Conservation (phyloP, 2,113 vertebrate species). For the Heterotis niloticus region DNA sequence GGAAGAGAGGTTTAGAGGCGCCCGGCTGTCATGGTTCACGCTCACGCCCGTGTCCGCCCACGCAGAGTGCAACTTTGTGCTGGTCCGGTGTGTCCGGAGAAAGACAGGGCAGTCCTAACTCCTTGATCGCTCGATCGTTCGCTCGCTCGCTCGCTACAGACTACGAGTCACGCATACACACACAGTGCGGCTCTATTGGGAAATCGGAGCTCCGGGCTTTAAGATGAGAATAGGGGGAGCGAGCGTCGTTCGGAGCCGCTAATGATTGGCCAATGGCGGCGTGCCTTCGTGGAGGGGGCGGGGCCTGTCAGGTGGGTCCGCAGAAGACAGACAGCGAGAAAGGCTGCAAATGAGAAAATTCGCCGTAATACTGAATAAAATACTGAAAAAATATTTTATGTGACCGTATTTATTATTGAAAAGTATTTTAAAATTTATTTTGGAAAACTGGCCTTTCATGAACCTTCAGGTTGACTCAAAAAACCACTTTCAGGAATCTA, state of each 20-base stretch:
- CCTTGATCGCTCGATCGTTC: background rate
- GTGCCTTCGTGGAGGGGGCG: slow-evolving; percentile 33
- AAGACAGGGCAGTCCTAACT: background rate
- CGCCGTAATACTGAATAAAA: too few relatives aligned
- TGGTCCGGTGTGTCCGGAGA: background rate
- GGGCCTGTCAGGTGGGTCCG: too few relatives aligned
- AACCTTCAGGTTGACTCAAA: too few relatives aligned
- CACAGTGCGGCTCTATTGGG: slow-evolving; percentile 59
- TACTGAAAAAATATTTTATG: too few relatives aligned
- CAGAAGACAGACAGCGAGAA: too few relatives aligned
- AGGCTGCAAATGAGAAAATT: too few relatives aligned
- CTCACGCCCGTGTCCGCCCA: background rate
- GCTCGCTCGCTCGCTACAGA: background rate
- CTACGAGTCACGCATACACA: slow-evolving; percentile 39
- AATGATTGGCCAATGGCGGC: slow-evolving; percentile 37
- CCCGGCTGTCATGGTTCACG: too few relatives aligned
- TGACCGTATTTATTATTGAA: too few relatives aligned
- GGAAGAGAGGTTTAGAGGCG: background rate
- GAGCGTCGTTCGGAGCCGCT: slow-evolving; percentile 3
- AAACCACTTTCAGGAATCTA: too few relatives aligned
- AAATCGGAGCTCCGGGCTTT: slow-evolving; percentile 40
- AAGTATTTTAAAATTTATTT: too few relatives aligned
- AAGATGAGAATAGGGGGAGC: slow-evolving; percentile 49
- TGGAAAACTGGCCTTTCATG: too few relatives aligned
- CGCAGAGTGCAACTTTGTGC: background rate